Base-by-base conservation (phyloP, 2,888 invertebrate species). In the Stenotaenia linearis region DNA sequence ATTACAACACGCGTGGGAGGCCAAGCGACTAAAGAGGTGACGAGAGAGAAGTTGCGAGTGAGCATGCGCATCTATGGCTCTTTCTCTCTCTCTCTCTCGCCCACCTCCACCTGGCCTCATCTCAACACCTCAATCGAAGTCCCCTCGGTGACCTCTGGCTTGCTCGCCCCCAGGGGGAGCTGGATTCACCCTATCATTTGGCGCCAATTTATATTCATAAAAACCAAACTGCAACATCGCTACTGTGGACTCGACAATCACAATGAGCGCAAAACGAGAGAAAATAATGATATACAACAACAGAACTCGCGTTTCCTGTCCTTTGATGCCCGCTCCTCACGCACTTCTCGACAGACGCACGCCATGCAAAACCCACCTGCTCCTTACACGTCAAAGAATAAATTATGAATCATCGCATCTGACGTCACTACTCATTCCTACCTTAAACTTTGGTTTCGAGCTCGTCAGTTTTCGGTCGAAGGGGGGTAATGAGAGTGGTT, bases 21-120 rank as follows among this genome's bases (percentile, higher is more conserved):
- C 69, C 69, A 69, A 69, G 69, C 69, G 69, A 69, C 69, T 69
- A 69, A 69, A 69, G 69, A 69, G 69, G 69, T 69, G 69, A 69
- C 69, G 69, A 69, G 69, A 25, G 69, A 69, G 25, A 18, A 50
- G 5, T 18, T 50, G 21, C 50, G 18, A 50, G 69, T 28, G 69
- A 25, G 69, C 69, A 69, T 69, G 69, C 69, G 69, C 69, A 28
- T 69, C 69, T 28, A 12, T 18, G 50, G 45, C 45, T 45, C 50
- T 50, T 10, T n/a, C 56, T 56, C 21, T 15, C 15, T n/a, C n/a
- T n/a, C 40, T 40, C 40, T 12, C 15, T n/a, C n/a, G n/a, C 25
- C 69, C 69, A 25, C 69, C 21, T 28, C 69, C 69, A 69, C 69
- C 69, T 69, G 69, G 69, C 69, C 69, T 69, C 69, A 69, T 69